These are phyloP conservation scores for Paraescarpia echinospica DNA, from an alignment of 1,140 invertebrate species.

Conservation along the genomic window DNA sequence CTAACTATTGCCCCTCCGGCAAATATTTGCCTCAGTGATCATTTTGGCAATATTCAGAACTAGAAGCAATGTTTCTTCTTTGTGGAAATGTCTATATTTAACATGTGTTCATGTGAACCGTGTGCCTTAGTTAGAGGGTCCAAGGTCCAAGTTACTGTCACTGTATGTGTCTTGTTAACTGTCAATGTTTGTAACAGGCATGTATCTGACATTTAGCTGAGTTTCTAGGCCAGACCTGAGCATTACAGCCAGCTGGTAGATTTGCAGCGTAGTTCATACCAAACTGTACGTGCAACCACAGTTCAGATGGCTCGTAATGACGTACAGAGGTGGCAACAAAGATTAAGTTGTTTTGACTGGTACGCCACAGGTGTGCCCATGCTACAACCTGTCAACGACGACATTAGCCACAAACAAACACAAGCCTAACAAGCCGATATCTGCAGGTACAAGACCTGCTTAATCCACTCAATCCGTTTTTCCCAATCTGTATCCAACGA, in stretches of 20 bases:
- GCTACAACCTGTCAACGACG: neutral
- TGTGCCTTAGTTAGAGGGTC: neutral
- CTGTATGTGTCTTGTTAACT: neutral
- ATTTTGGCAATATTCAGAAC: no score
- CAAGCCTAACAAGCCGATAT: neutral
- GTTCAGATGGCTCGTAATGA: neutral
- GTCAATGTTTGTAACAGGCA: neutral
- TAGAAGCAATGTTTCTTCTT: no score
- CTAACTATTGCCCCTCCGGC: no score
- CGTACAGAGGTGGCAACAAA: neutral
- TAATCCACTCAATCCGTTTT: neutral
- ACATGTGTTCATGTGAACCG: neutral
- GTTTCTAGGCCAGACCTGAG: neutral
- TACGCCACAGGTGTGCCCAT: neutral
- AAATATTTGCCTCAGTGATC: no score
- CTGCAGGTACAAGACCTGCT: neutral
- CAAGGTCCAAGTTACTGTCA: neutral
- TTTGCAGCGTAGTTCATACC: neutral
- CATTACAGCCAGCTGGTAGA: neutral
- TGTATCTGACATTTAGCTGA: neutral
- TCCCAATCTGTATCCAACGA: neutral
- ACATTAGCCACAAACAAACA: neutral
- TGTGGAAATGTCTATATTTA: neutral
- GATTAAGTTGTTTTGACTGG: neutral
- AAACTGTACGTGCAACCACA: neutral